A percentile compares a stretch with the other conserved stretches of the same genome.
phyloP scores from a whole-genome alignment of 2,888 invertebrate species.

The Leptarthrus brevirostris region DNA sequence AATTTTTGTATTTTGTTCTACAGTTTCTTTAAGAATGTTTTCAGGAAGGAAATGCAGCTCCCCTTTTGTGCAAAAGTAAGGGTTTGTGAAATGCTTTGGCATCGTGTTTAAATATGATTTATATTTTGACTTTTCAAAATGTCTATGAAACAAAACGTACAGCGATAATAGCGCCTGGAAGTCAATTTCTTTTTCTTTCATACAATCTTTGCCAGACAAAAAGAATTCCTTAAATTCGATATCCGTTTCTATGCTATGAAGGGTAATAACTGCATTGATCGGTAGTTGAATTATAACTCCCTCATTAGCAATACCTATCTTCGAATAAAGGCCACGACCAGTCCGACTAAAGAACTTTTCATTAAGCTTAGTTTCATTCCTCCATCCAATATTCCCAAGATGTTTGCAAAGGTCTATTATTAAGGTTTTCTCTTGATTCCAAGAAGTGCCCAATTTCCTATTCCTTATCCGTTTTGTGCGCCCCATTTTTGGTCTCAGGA shows the following conservation, averaged over 20 bases:
- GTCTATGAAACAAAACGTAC: constrained; percentile 78
- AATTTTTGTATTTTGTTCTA: constrained; percentile 69
- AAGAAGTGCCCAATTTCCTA: not conserved
- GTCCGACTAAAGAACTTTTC: constrained; percentile 74
- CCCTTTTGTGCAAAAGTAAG: constrained; percentile 74
- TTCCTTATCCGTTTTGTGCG: constrained; percentile 35
- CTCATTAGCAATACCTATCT: constrained; percentile 69
- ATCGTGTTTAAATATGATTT: constrained; percentile 76
- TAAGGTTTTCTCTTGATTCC: not conserved
- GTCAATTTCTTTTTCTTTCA: constrained; percentile 65
- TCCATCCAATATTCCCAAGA: constrained; percentile 68
- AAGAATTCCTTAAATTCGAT: constrained; percentile 69
- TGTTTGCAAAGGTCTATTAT: constrained; percentile 51
- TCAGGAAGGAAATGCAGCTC: constrained; percentile 71
- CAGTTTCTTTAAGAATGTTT: constrained; percentile 70
- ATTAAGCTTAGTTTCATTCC: constrained; percentile 70
- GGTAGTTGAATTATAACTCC: constrained; percentile 74
- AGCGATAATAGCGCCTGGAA: constrained; percentile 80
- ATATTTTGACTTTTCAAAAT: constrained; percentile 72
- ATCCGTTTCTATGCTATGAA: constrained; percentile 71
- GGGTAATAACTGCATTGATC: constrained; percentile 71
- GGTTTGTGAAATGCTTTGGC: constrained; percentile 75
- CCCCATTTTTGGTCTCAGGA: constrained; percentile 43
- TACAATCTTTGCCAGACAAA: constrained; percentile 61
- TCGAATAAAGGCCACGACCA: constrained; percentile 80